Evolutionary conservation across 2,888 invertebrate species (phyloP).

Genomic region (Eustalomyia histrio): DNA sequence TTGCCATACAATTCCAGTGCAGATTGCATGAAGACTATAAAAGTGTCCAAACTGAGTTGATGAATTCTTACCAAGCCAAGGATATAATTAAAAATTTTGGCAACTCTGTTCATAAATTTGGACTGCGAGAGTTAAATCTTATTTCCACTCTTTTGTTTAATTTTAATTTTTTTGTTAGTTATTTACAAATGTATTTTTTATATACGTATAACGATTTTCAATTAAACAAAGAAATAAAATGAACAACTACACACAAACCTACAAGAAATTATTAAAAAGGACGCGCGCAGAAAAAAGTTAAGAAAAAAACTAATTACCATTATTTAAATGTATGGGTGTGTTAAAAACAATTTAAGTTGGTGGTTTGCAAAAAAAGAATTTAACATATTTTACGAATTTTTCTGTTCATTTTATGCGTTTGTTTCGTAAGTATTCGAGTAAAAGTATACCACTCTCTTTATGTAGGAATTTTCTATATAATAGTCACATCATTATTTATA

Average conservation of each 20-base stretch:
- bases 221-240: conserved; percentile 67
- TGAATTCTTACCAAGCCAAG: no score
- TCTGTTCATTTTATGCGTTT: not conserved
- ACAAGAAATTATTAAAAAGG: conserved; percentile 37
- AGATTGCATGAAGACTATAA: no score
- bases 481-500: no score
- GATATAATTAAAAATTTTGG: not conserved
- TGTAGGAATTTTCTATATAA: no score
- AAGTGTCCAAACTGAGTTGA: no score
- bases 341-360: conserved; percentile 10
- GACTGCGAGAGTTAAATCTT: conserved; percentile 9
- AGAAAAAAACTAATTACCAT: conserved; percentile 36
- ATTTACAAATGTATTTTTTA: conserved; percentile 63
- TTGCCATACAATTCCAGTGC: no score
- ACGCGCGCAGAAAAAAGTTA: conserved; percentile 56
- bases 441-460: no score
- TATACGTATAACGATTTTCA: conserved; percentile 66
- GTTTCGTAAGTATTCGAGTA: not conserved
- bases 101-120: conserved; percentile 24
- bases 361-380: not conserved
- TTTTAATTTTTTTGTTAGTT: conserved; percentile 45
- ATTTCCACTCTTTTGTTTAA: conserved; percentile 23
- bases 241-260: conserved; percentile 37
- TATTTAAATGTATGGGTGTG: conserved; percentile 50
- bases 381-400: no score